Evolutionary conservation across 2,888 invertebrate genomes (phyloP).

Genomic region (Nomada fabriciana): DNA sequence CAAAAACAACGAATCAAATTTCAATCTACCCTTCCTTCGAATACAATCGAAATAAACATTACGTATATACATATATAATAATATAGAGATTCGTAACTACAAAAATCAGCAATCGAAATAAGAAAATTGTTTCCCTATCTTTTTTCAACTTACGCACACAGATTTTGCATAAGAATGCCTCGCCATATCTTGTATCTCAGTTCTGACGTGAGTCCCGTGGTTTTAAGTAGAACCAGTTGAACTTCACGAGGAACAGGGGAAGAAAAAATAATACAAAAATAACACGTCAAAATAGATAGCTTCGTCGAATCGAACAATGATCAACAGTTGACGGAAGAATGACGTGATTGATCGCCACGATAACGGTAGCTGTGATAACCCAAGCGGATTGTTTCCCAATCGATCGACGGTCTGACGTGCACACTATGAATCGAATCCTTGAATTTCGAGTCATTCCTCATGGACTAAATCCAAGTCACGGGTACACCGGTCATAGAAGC

Average conservation of each 20-base stretch:
- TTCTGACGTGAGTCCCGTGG: neutral
- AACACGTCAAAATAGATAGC: neutral
- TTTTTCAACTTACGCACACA: no score
- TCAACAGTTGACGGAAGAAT: neutral
- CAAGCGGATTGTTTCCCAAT: conserved; percentile 10
- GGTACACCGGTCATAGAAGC: neutral
- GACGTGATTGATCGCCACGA: neutral
- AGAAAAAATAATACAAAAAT: neutral
- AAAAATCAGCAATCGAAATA: no score
- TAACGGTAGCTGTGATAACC: neutral
- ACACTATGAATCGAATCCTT: conserved; percentile 1
- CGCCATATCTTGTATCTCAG: neutral
- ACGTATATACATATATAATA: no score
- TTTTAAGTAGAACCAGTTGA: neutral
- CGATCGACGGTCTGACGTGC: conserved; percentile 1
- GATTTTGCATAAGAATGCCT: neutral
- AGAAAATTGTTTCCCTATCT: no score
- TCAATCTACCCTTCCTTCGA: no score
- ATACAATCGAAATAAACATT: no score
- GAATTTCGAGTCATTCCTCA: neutral
- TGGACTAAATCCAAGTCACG: conserved; percentile 32
- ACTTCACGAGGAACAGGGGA: neutral
- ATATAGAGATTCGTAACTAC: no score
- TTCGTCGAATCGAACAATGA: neutral
- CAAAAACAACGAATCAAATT: no score